These are phyloP conservation scores for Danionella cerebrum DNA, from an alignment of 2,113 vertebrate genomes.

Conservation along the genomic window DNA sequence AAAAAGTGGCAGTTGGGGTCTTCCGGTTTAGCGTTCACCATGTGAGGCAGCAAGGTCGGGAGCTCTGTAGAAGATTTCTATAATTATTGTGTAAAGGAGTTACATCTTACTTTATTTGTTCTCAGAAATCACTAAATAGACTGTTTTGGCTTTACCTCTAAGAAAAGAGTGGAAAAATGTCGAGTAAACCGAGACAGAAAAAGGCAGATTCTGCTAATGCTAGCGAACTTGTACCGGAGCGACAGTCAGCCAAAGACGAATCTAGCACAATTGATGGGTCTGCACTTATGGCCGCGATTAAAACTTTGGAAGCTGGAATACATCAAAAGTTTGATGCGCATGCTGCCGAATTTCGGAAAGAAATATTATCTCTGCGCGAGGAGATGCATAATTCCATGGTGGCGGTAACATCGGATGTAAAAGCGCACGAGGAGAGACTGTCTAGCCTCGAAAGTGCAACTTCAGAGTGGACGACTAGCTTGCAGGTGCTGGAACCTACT, in stretches of 20 bases:
- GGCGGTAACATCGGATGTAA: no score
- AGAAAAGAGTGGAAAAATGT: no score
- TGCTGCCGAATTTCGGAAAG: background rate
- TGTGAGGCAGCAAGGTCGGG: no score
- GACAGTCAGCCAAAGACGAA: background rate
- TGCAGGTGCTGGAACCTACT: background rate
- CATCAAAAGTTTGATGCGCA: background rate
- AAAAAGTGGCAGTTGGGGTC: no score
- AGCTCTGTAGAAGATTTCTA: no score
- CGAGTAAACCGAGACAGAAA: background rate
- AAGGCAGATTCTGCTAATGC: background rate
- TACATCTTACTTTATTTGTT: no score
- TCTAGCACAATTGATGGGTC: background rate
- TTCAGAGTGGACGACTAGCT: background rate
- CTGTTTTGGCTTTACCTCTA: no score
- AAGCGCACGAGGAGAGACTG: background rate
- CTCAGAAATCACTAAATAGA: no score
- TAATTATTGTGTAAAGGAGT: no score
- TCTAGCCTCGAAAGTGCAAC: background rate
- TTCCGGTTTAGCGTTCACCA: no score
- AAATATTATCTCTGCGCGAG: background rate
- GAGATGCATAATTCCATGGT: background rate
- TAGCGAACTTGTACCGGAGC: no score
- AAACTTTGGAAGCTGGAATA: background rate
- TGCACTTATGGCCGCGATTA: background rate